Evolutionary conservation across 1,140 invertebrate species (phyloP).

Genomic region (Hypothenemus hampei): DNA sequence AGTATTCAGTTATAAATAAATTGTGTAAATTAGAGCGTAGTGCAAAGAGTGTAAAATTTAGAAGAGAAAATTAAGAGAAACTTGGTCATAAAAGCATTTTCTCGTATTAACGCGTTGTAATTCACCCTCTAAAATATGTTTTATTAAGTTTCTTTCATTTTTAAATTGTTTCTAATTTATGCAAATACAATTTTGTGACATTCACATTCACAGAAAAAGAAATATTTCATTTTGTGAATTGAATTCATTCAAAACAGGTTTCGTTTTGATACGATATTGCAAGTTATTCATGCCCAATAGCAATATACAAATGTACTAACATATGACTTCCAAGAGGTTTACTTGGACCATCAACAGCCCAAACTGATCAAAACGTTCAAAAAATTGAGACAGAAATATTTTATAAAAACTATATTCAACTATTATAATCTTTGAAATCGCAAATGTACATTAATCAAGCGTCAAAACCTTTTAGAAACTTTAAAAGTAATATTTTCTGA

Average conservation of each 20-base stretch:
- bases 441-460: not conserved
- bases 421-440: not conserved
- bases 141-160: not conserved
- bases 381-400: not conserved
- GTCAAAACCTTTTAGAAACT: not conserved
- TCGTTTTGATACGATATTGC: not conserved
- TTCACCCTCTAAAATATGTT: not conserved
- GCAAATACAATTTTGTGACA: not conserved
- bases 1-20: too few relatives aligned
- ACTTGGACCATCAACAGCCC: too few relatives aligned
- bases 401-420: not conserved
- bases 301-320: not conserved
- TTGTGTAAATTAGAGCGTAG: constrained; percentile 10
- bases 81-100: not conserved
- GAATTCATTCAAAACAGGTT: not conserved
- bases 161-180: too few relatives aligned
- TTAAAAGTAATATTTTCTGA: not conserved
- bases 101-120: not conserved
- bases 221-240: not conserved
- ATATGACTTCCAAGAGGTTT: too few relatives aligned
- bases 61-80: constrained; percentile 11
- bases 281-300: not conserved
- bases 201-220: too few relatives aligned
- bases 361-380: not conserved
- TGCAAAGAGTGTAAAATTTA: constrained; percentile 1